These are phyloP conservation scores for Pseudococcus longispinus DNA, from an alignment of 2,888 invertebrate genomes.

Conservation along the genomic window DNA sequence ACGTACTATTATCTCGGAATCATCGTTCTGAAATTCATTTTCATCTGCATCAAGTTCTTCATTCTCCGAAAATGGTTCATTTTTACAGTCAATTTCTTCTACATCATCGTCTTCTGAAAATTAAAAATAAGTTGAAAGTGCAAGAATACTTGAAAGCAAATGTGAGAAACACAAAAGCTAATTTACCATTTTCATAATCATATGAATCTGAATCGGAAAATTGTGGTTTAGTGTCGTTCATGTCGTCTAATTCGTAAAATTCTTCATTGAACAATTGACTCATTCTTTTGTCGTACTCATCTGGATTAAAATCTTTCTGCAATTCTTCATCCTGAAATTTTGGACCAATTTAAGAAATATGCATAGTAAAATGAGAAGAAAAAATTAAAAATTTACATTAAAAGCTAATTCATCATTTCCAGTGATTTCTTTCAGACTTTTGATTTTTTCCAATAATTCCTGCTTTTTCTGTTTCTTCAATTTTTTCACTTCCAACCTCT, in stretches of 20 bases:
- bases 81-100: not conserved
- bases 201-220: slow-evolving; percentile 77
- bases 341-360: not conserved
- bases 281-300: slow-evolving; percentile 86
- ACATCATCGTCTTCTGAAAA: not conserved
- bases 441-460: slow-evolving; percentile 89
- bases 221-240: slow-evolving; percentile 77
- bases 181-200: slow-evolving; percentile 60
- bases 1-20: not conserved
- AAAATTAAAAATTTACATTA: slow-evolving; percentile 63
- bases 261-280: slow-evolving; percentile 83
- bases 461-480: slow-evolving; percentile 85
- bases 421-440: slow-evolving; percentile 84
- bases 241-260: slow-evolving; percentile 77
- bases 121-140: not conserved
- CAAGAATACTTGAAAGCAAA: not conserved
- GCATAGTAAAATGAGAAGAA: not conserved
- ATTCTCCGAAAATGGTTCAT: not conserved
- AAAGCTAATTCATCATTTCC: slow-evolving; percentile 79
- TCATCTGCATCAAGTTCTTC: not conserved
- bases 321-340: slow-evolving; percentile 75
- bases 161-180: not conserved
- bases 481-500: slow-evolving; percentile 85
- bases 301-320: slow-evolving; percentile 90
- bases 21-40: not conserved